These are phyloP conservation scores for Tenodera sinensis DNA, from an alignment of 2,888 invertebrate genomes.

Conservation along the genomic window DNA sequence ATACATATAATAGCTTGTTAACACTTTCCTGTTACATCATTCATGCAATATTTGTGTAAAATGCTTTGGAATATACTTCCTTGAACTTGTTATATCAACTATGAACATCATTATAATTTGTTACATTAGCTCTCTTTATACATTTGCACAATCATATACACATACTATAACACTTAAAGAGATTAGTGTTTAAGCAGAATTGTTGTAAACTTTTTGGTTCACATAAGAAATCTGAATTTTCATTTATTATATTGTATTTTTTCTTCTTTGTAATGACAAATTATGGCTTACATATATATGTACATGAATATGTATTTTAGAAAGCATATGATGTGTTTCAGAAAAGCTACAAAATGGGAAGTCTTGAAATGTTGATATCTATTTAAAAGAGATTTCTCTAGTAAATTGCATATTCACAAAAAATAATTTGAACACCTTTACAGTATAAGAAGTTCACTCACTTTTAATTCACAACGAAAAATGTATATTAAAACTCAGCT, in stretches of 20 bases:
- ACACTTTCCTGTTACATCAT: too few relatives aligned
- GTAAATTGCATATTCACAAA: background rate
- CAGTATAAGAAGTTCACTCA: background rate
- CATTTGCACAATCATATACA: background rate
- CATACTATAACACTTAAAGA: background rate
- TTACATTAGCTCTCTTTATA: too few relatives aligned
- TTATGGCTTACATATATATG: too few relatives aligned
- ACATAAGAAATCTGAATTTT: background rate
- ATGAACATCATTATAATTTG: too few relatives aligned
- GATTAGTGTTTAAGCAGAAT: background rate
- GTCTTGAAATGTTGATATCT: background rate
- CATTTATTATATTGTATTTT: too few relatives aligned
- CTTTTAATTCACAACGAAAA: background rate
- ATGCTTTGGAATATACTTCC: too few relatives aligned
- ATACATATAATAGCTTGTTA: too few relatives aligned
- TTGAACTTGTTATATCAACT: too few relatives aligned
- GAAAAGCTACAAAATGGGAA: background rate
- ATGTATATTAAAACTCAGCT: background rate
- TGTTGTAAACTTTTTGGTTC: background rate
- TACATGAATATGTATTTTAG: background rate
- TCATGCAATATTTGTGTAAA: too few relatives aligned
- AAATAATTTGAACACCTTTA: background rate
- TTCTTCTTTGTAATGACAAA: too few relatives aligned
- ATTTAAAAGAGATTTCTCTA: background rate
- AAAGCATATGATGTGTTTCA: background rate